Evolutionary conservation across 2,113 vertebrate species (phyloP), one percentile per base, ranked within the genome.

Genomic region (Peromyscus leucopus): DNA sequence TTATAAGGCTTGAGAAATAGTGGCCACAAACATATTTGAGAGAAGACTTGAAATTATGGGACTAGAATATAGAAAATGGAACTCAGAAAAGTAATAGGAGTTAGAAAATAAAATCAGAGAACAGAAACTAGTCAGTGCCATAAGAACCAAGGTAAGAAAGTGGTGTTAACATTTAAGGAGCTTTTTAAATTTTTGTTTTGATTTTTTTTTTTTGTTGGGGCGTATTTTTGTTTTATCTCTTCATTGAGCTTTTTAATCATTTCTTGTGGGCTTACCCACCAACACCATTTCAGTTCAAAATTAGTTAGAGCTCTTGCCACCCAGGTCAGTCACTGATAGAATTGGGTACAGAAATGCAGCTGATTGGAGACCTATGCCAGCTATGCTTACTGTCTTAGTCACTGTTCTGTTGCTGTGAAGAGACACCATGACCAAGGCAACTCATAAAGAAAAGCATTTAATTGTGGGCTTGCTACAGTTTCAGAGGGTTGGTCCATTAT

Each of bases 61-160:
- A 79, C 21, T 84, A 89, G 67, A 92, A 92, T 76, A 46, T 88
- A 90, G 42, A 89, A 98, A 95, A 95, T 7, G 69, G 46, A 93
- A 82, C 31, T 46, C 91, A 84, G 55, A 89, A 94, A 94, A 96
- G 51, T 61, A 94, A 26, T 93, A 46, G 17, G 51, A 89, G 36
- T 93, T 82, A 22, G 65, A 69, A 83, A 75, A 65, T 83, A 85
- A 59, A 90, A 51, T 84, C 67, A 51, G 71, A 74, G 89, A 90
- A 12, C 22, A 82, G 26, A 33, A 90, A 83, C n/a, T 71, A 67
- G 48, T 82, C 92, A 95, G 28, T 84, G n/a, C 51, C 36, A 33
- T 42, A 65, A 91, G 39, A 48, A 93, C 7, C 13, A 22, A 94
- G 33, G 13, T 15, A 65, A 80, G 55, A 88, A 97, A 90, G 72